phyloP scores from a whole-genome alignment of 2,888 invertebrate species.

The Sphaeridia pumilis region DNA sequence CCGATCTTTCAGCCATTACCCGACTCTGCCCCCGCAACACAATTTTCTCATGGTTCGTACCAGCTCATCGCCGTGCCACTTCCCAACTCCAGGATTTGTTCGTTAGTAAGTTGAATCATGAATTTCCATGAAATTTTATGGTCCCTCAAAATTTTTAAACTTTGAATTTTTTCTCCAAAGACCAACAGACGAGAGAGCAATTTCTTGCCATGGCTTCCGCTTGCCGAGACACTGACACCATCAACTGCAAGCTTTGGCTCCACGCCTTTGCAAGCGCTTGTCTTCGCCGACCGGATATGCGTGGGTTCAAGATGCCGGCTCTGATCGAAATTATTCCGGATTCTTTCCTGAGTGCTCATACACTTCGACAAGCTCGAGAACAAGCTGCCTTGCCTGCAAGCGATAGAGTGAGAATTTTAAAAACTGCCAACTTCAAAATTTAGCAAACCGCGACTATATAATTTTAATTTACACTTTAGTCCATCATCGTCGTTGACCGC shows the following conservation, averaged over 20 bases:
- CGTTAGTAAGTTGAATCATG: too few species aligned
- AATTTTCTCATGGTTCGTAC: not conserved
- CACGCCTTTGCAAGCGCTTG: constrained; percentile 65
- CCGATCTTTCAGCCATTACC: not conserved
- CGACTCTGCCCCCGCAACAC: not conserved
- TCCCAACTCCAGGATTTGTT: too few species aligned
- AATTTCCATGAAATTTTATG: too few species aligned
- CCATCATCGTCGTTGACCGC: constrained; percentile 37
- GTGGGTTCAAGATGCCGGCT: constrained; percentile 56
- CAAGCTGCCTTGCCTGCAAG: constrained; percentile 20
- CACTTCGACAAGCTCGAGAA: constrained; percentile 16
- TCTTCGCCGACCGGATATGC: constrained; percentile 54
- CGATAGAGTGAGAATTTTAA: constrained; percentile 23
- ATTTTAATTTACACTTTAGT: too few species aligned
- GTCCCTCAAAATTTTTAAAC: too few species aligned
- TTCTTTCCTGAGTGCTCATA: constrained; percentile 47
- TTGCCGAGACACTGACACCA: constrained; percentile 42
- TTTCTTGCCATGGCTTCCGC: constrained; percentile 57
- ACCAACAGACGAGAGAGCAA: constrained; percentile 57
- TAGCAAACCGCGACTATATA: too few species aligned
- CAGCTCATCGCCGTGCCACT: not conserved
- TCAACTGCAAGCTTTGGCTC: constrained; percentile 66
- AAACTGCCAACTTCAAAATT: too few species aligned
- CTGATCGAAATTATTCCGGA: constrained; percentile 68
- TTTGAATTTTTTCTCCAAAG: too few species aligned